Percentiles rank a stretch among this genome's conserved stretches.
Conservation (phyloP, 2,113 vertebrate genomes). For the Ondatra zibethicus region DNA sequence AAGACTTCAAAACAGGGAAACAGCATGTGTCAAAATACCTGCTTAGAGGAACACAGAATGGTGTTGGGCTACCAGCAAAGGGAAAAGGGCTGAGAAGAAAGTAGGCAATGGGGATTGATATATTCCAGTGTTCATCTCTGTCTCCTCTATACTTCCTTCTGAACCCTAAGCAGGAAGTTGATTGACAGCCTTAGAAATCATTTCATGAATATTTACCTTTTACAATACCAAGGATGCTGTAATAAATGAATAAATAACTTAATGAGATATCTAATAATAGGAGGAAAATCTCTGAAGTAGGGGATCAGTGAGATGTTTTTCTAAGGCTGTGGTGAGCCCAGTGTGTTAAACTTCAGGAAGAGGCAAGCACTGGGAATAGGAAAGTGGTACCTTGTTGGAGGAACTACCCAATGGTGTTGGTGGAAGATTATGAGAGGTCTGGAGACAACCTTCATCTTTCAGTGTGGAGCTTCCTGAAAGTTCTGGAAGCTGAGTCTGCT, state of each 20-base stretch:
- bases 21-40: neutral
- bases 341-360: too few species aligned
- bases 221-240: neutral
- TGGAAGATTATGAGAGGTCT: neutral
- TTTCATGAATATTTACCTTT: neutral
- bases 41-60: neutral
- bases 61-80: too few species aligned
- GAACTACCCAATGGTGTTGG: neutral
- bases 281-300: neutral
- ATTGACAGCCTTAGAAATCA: neutral
- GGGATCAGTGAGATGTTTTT: too few species aligned
- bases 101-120: too few species aligned
- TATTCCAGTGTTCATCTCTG: neutral
- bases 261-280: neutral
- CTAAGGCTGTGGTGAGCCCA: too few species aligned
- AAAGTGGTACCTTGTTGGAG: neutral
- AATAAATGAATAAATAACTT: neutral
- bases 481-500: neutral
- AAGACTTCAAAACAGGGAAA: neutral
- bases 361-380: accelerated
- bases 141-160: too few species aligned
- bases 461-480: accelerated
- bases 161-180: neutral
- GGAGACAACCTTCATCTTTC: accelerated
- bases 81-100: neutral